A percentile compares a stretch with the other conserved stretches of the same genome.
These are phyloP conservation scores for Dolomedes plantarius DNA, from an alignment of 2,888 invertebrate species.

Conservation along the genomic window DNA sequence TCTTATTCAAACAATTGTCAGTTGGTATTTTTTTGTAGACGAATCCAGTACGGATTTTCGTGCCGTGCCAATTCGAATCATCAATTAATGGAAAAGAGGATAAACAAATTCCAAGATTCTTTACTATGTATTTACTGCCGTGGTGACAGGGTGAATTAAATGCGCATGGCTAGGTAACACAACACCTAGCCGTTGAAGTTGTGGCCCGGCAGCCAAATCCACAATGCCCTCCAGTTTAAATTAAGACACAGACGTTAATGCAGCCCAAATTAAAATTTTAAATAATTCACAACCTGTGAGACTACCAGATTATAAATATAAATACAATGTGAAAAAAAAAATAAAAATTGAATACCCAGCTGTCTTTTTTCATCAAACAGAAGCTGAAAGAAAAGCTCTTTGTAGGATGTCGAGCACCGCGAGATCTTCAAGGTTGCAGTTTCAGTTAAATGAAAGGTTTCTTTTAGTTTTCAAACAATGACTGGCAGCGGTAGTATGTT, in stretches of 20 bases:
- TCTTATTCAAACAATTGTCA: too few species aligned
- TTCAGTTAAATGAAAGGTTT: neutral
- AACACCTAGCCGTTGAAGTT: too few species aligned
- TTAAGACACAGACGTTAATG: neutral
- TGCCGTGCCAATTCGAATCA: too few species aligned
- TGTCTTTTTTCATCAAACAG: constrained; percentile 3
- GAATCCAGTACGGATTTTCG: too few species aligned
- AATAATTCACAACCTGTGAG: neutral
- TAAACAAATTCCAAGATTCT: too few species aligned
- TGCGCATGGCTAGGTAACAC: too few species aligned
- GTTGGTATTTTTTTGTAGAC: too few species aligned
- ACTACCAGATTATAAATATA: neutral
- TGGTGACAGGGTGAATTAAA: too few species aligned
- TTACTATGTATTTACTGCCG: too few species aligned
- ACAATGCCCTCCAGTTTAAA: neutral
- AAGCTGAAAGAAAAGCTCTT: constrained; percentile 21
- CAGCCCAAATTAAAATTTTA: constrained; percentile 1
- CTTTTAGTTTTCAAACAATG: constrained; percentile 22
- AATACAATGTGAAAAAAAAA: neutral
- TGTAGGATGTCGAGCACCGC: neutral
- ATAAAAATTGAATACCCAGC: neutral
- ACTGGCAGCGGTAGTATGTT: constrained; percentile 30
- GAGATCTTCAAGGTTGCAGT: constrained; percentile 7
- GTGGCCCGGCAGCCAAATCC: constrained; percentile 2
- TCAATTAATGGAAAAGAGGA: neutral